A percentile compares a stretch with the other conserved stretches of the same genome.
phyloP scores from a whole-genome alignment of 2,888 invertebrate genomes.

The Lasioglossum marginatum region DNA sequence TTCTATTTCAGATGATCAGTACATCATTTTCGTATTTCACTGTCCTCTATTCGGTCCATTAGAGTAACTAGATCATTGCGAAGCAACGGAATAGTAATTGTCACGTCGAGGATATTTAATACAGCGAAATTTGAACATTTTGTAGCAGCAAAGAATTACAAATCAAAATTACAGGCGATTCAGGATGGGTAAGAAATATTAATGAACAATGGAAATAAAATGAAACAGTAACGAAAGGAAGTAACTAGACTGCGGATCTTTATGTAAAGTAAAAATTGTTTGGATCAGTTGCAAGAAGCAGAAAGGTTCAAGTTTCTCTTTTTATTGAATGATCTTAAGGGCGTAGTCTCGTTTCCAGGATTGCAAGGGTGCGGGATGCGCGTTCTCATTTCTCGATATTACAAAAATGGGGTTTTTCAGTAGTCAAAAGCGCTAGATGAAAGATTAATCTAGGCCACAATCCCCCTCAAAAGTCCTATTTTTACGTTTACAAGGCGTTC shows the following conservation, averaged over 20 bases:
- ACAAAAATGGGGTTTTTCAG: no score
- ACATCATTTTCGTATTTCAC: neutral
- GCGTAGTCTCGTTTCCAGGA: no score
- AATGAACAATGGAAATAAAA: neutral
- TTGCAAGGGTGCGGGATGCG: no score
- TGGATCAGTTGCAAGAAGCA: neutral
- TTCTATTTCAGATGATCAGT: neutral
- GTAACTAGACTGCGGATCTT: neutral
- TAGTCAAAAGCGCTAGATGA: no score
- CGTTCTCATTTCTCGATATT: no score
- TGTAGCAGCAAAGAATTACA: neutral
- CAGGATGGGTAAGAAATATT: neutral
- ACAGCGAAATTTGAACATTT: neutral
- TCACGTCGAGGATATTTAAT: neutral
- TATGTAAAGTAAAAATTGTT: neutral
- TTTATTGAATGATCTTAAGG: no score
- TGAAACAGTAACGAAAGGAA: neutral
- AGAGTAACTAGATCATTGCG: neutral
- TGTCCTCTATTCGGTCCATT: neutral
- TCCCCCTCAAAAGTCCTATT: no score
- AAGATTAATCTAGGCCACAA: no score
- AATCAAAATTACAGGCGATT: neutral
- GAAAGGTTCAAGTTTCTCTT: neutral
- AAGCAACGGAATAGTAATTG: neutral
- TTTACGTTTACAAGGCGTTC: no score